These are phyloP conservation scores for Epinephelus malabaricus DNA, from an alignment of 2,797 vertebrate species.

Conservation along the genomic window DNA sequence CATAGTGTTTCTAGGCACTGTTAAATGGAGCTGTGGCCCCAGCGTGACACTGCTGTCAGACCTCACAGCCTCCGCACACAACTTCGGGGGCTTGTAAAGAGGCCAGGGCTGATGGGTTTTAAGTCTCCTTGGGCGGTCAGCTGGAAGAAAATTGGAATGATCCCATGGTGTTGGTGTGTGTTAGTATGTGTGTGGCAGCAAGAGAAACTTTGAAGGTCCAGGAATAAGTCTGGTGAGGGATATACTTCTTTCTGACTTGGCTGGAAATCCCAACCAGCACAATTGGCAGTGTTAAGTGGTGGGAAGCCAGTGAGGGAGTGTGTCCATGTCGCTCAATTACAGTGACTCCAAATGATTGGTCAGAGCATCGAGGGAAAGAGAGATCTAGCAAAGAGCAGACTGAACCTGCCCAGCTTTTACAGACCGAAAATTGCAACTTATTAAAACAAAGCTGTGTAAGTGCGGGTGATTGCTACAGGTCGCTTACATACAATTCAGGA, in stretches of 20 bases:
- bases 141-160: constrained; percentile 61
- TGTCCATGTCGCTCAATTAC: neutral
- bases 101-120: constrained; percentile 59
- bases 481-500: too few species aligned
- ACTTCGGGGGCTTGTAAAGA: constrained; percentile 59
- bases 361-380: neutral
- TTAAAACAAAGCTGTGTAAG: neutral
- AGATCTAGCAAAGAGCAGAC: neutral
- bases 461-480: neutral
- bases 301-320: neutral
- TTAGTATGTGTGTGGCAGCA: neutral
- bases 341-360: neutral
- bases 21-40: constrained; percentile 68
- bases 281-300: neutral
- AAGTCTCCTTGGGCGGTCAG: constrained; percentile 46
- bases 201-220: constrained; percentile 29
- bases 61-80: constrained; percentile 45
- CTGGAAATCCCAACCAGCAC: neutral
- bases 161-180: constrained; percentile 9
- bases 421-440: neutral
- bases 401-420: neutral
- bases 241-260: neutral
- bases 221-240: constrained; percentile 3
- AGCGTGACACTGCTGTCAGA: constrained; percentile 52
- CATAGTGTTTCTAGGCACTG: constrained; percentile 48